Base-by-base conservation (phyloP, 2,113 vertebrate genomes). In the Passer montanus region DNA sequence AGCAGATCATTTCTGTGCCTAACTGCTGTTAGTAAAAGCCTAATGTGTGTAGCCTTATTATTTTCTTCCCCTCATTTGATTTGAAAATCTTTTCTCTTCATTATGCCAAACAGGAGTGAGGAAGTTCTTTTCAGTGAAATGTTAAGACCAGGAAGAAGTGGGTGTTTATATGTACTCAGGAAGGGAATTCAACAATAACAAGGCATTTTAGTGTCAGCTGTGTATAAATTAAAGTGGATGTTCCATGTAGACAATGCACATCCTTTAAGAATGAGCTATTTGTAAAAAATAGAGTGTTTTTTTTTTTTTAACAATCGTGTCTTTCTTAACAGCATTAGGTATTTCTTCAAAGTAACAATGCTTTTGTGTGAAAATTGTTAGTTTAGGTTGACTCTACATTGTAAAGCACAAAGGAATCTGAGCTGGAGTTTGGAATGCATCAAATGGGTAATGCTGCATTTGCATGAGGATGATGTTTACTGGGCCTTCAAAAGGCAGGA, bases 11-110 rank as follows among this genome's bases (percentile, higher is more conserved):
- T 95, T 94, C 41, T 95, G 81, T 87, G 86, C 46, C 44, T 93
- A 95, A 74, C 82, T 96, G 60, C 41, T 12, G 2, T 72, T 80
- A 62, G 53, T 90, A 80, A 96, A 94, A 95, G 26, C 50, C n/a
- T 85, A 70, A 93, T 87, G 78, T 77, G 35, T 67, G 69, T 76
- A 86, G 63, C 78, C 50, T 93, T 77, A 56, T 89, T 91, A 73
- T 94, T 93, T 96, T 93, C 81, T 94, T 84, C 44, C 80, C 76
- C 55, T 95, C 74, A 66, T 96, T 94, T 96, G 26, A 4, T 93
- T 91, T 91, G 74, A 87, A 78, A 76, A 37, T n/a, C 17, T 89
- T 93, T 91, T 81, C 76, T 89, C 33, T 63, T 91, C 49, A 50
- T 92, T 86, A 78, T 79, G 47, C 68, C n/a, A 72, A 73, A 72